Base-by-base conservation (phyloP, 2,797 vertebrate genomes). In the Pangasius sanitwongsei region DNA sequence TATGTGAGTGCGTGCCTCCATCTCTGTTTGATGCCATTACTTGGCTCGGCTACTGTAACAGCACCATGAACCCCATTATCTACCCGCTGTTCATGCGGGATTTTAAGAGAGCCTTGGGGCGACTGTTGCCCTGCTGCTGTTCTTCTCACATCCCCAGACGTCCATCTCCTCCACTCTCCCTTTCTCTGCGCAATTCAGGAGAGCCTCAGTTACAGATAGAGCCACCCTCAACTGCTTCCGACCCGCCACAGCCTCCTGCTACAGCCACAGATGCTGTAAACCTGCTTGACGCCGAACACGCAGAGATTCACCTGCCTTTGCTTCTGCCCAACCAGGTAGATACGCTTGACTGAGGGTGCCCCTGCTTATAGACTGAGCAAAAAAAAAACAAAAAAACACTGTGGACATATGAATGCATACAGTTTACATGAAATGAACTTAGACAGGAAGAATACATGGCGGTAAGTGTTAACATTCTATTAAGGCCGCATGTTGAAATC, bases 1-100 rank as follows among this genome's bases (percentile, higher is more conserved):
- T 98, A 84, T 99, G 98, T 0, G 95, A 97, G 93, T 99, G 98
- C 0, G 83, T 99, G 80, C 97, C 98, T 0, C 93, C 93, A 0
- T 95, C 95, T 1, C 96, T 99, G 91, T 99, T 99, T 0, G 98
- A 99, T 0, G 95, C 97, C 91, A 97, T 99, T 89, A 99, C 98
- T 2, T 99, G 98, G 98, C 95, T 99, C 69, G 98, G 98, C 18
- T 99, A 99, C 95, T 99, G 97, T 93, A 99, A 99, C 96, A 99
- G 98, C 96, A 99, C 98, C 41, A 97, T 99, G 96, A 99, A 99
- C 95, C 98, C 98, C 89, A 98, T 99, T 95, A 98, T 99, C 94
- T 99, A 99, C 93, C 98, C 98, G 0, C 97, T 99, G 86, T 99
- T 99, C 95, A 99, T 99, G 98, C 95, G 97, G 91, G 98, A 99